Evolutionary conservation across 2,113 vertebrate genomes (phyloP).

Genomic region (Gymnorhina tibicen): DNA sequence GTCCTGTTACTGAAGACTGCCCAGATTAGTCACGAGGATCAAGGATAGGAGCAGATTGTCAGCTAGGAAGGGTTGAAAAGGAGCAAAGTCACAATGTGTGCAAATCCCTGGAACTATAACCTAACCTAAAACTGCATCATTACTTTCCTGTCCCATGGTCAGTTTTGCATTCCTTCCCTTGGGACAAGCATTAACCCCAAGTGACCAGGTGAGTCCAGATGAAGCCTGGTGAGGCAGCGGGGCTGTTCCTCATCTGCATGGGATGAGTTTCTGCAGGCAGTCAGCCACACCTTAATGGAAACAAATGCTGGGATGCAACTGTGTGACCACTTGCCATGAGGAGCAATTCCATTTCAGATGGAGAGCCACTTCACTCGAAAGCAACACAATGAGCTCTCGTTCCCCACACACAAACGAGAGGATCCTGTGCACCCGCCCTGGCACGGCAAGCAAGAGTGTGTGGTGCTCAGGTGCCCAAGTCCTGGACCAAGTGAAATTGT

Average conservation of each 20-base stretch:
- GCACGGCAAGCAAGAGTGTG: fast-evolving
- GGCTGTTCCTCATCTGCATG: too few species aligned
- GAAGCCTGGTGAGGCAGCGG: neutral
- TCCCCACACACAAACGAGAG: fast-evolving
- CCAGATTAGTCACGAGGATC: neutral
- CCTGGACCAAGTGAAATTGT: neutral
- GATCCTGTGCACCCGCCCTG: fast-evolving
- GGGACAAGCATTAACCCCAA: neutral
- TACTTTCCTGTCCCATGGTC: neutral
- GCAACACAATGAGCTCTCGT: fast-evolving
- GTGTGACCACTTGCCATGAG: neutral
- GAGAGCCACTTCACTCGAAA: fast-evolving
- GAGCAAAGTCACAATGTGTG: neutral
- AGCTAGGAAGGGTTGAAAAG: neutral
- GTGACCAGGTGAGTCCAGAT: neutral
- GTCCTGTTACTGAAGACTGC: neutral
- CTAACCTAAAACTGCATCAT: neutral
- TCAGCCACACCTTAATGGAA: neutral
- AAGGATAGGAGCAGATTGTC: neutral
- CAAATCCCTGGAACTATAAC: neutral
- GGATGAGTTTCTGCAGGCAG: neutral
- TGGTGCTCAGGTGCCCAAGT: fast-evolving
- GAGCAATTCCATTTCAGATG: neutral
- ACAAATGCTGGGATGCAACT: neutral
- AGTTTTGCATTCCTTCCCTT: neutral